Conservation (phyloP, 2,797 vertebrate genomes). For the Ispidina lecontei region DNA sequence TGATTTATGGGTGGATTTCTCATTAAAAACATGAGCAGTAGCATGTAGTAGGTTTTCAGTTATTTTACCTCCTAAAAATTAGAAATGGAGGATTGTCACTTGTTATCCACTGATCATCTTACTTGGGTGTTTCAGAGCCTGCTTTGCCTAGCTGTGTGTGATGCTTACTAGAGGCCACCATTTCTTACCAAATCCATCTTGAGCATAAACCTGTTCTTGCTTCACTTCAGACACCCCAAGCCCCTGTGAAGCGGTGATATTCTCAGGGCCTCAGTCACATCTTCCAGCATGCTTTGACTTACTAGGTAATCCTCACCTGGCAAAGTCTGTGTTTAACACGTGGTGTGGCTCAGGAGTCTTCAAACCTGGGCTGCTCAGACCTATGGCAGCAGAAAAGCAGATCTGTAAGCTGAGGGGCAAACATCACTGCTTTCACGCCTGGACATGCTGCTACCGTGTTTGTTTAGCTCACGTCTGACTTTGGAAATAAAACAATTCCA, state of each 20-base stretch:
- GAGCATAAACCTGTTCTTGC: neutral
- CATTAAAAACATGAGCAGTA: neutral
- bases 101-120: neutral
- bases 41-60: neutral
- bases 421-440: neutral
- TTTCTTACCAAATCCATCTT: neutral
- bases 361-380: neutral
- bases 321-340: neutral
- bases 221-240: neutral
- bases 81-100: neutral
- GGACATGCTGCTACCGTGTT: neutral
- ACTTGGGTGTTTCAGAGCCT: neutral
- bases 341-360: neutral
- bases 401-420: neutral
- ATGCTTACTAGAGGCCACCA: neutral
- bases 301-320: neutral
- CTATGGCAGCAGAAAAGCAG: neutral
- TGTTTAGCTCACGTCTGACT: neutral
- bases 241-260: neutral
- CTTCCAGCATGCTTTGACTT: neutral
- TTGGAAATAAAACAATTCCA: conserved; percentile 2
- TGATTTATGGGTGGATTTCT: neutral
- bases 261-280: neutral
- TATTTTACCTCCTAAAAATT: neutral
- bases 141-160: neutral